Base-by-base conservation (phyloP, 2,797 vertebrate species). In the Gymnocypris eckloni region DNA sequence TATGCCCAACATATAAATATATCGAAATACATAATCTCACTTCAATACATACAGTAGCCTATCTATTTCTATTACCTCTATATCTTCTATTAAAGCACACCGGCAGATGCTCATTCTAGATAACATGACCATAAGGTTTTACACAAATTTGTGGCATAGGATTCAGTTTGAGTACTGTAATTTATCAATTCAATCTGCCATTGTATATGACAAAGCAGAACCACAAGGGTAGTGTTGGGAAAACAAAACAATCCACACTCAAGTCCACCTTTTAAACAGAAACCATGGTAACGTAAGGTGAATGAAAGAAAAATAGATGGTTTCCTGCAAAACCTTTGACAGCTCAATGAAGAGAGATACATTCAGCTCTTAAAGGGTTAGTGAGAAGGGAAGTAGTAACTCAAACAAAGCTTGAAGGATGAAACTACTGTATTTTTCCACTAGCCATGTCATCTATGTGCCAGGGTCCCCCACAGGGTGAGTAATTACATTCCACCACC, bases 291-390 rank as follows among this genome's bases (percentile, higher is more conserved):
- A 83, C 71, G 4, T n/a, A 2, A 8, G 28, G 8, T 1, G 33
- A 50, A 80, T 20, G 20, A 79, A 80, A 59, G 70, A 82, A 67
- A 83, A 61, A 79, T 25, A n/a, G 25, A 76, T 3, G 33, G 20
- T 69, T 64, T 71, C 28, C 81, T 56, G 66, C 3, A 2, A 77
- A 84, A 52, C 70, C 54, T 64, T 37, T 81, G 79, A 83, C 64
- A 59, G 59, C 59, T 86, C 81, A 84, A 48, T 56, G 64, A 73
- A 86, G 54, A 84, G 28, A 12, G 37, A 70, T 56, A 45, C 28
- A 69, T 61, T 77, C 64, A 61, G 12, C 67, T 43, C 18, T 43
- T 22, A n/a, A 72, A 66, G 61, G 59, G 76, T 83, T 67, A 72
- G 73, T 50, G 64, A 82, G 56, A 71, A 77, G 28, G 4, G 10